phyloP scores from a whole-genome alignment of 2,113 vertebrate genomes.

The Sylvia atricapilla region DNA sequence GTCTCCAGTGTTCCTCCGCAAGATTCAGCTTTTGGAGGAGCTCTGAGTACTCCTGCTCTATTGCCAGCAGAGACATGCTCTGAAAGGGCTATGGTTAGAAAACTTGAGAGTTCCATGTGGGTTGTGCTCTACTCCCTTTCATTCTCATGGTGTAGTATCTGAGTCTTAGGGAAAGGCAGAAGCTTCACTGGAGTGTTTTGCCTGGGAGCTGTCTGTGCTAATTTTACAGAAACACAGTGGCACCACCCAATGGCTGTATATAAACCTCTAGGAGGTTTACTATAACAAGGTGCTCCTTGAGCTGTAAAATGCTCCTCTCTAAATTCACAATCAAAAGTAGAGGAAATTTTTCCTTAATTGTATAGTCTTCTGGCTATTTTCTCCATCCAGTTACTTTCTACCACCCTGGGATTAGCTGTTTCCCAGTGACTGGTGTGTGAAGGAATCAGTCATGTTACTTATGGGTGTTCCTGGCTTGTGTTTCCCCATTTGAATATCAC shows the following conservation, averaged over 20 bases:
- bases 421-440: background rate
- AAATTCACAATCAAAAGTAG: background rate
- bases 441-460: background rate
- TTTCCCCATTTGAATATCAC: background rate
- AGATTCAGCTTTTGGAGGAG: background rate
- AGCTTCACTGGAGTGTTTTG: background rate
- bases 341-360: background rate
- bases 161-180: background rate
- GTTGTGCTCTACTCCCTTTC: background rate
- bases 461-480: background rate
- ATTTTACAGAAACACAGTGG: background rate
- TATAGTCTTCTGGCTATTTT: background rate
- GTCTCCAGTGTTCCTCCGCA: background rate
- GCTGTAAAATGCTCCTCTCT: background rate
- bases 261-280: background rate
- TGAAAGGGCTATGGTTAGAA: background rate
- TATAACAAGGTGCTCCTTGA: background rate
- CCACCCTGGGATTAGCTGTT: background rate
- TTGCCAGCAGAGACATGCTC: background rate
- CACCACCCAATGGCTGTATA: conserved; percentile 29
- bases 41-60: background rate
- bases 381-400: background rate
- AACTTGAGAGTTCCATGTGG: background rate
- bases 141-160: background rate
- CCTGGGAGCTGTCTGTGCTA: background rate